A percentile compares a stretch with the other conserved stretches of the same genome.
Evolutionary conservation across 2,888 invertebrate species (phyloP).

Genomic region (Heliconius erato): DNA sequence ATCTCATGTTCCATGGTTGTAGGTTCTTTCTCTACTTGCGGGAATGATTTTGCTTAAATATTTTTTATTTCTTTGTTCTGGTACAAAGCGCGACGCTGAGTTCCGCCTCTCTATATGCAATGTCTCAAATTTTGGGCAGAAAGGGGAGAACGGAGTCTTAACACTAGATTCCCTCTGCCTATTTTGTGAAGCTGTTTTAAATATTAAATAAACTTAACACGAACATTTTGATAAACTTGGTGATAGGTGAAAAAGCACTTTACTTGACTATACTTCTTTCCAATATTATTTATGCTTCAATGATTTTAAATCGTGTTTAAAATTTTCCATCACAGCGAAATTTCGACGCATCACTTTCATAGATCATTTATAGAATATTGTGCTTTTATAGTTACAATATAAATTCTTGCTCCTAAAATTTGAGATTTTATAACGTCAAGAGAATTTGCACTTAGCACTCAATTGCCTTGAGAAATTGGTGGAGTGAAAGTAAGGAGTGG

Average conservation of each 20-base stretch:
- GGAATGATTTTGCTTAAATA: not conserved
- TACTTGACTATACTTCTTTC: not conserved
- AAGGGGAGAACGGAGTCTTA: too few species aligned
- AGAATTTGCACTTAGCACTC: not conserved
- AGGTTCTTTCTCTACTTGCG: not conserved
- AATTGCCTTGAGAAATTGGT: too few species aligned
- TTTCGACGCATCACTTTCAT: slow-evolving; percentile 12
- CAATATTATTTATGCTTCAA: slow-evolving; percentile 12
- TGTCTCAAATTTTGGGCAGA: too few species aligned
- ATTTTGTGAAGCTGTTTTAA: too few species aligned
- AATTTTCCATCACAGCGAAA: not conserved
- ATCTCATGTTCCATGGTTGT: not conserved
- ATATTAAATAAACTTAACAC: too few species aligned
- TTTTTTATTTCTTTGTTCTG: not conserved
- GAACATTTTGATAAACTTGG: not conserved
- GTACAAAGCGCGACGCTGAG: not conserved
- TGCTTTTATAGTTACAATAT: not conserved
- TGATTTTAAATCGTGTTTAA: slow-evolving; percentile 24
- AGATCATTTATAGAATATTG: not conserved
- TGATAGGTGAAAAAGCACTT: not conserved
- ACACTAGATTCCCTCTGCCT: too few species aligned
- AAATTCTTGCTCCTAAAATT: not conserved
- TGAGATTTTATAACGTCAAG: not conserved
- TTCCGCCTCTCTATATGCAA: not conserved
- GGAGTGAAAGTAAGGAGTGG: too few species aligned